Evolutionary conservation across 2,113 vertebrate genomes (phyloP).

Genomic region (Tachysurus vachellii): DNA sequence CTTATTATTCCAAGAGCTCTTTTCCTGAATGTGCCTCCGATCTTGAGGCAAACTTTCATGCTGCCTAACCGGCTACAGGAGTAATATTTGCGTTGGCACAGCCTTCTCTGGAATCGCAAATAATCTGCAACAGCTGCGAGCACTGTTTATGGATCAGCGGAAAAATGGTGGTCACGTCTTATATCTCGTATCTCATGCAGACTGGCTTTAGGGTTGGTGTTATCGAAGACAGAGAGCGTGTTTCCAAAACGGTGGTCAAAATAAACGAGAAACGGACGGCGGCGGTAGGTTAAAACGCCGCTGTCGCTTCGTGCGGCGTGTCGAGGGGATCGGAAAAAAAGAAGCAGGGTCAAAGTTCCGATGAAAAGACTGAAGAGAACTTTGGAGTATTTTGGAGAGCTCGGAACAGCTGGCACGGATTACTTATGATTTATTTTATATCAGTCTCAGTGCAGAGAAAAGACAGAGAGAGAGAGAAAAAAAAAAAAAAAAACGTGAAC

Average conservation of each 20-base stretch:
- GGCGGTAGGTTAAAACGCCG: slow-evolving; percentile 29
- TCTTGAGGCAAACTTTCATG: slow-evolving; percentile 50
- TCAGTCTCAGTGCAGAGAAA: neutral
- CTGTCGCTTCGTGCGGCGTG: slow-evolving; percentile 40
- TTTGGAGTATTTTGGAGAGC: neutral
- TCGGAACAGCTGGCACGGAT: slow-evolving; percentile 20
- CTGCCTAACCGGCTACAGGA: slow-evolving; percentile 67
- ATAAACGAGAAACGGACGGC: slow-evolving; percentile 4
- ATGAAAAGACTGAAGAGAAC: neutral
- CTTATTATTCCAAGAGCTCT: slow-evolving; percentile 40
- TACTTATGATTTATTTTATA: slow-evolving; percentile 2
- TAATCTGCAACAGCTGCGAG: slow-evolving; percentile 74
- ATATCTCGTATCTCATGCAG: neutral
- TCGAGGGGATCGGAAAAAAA: neutral
- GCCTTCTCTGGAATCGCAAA: slow-evolving; percentile 59
- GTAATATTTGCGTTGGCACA: slow-evolving; percentile 75
- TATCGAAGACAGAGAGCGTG: neutral
- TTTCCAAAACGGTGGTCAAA: neutral
- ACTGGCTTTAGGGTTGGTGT: neutral
- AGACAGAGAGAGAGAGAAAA: neutral
- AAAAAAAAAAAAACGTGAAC: neutral
- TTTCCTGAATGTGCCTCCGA: slow-evolving; percentile 26
- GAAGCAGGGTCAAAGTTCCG: neutral
- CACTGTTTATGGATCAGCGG: slow-evolving; percentile 70
- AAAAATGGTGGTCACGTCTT: slow-evolving; percentile 41